A percentile compares a stretch with the other conserved stretches of the same genome.
Evolutionary conservation across 2,888 invertebrate genomes (phyloP).

Genomic region (Scrobipalpa atriplicella): DNA sequence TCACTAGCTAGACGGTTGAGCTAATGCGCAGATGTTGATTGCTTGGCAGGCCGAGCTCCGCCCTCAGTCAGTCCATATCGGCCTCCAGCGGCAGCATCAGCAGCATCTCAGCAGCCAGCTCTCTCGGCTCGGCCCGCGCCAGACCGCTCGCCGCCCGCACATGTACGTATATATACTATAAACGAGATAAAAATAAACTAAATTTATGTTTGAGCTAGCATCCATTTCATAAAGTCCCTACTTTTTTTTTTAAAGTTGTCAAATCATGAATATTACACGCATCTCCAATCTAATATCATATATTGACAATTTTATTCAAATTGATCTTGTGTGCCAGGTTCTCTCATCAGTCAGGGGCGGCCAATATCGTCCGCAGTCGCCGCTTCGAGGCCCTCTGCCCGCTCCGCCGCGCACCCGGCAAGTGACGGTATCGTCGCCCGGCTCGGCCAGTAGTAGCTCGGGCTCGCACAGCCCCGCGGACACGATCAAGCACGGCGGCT

Average conservation of each 20-base stretch:
- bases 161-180: conserved; percentile 73
- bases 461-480: conserved; percentile 92
- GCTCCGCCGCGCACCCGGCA: conserved; percentile 77
- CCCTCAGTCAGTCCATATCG: conserved; percentile 90
- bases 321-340: conserved; percentile 71
- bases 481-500: conserved; percentile 85
- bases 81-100: conserved; percentile 82
- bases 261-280: no score
- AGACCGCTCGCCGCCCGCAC: conserved; percentile 88
- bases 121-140: conserved; percentile 80
- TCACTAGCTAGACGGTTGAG: no score
- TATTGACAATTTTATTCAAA: no score
- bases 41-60: conserved; percentile 86
- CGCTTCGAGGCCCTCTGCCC: conserved; percentile 84
- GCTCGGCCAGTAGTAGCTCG: conserved; percentile 94
- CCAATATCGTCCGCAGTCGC: conserved; percentile 88
- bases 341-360: conserved; percentile 88
- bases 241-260: no score
- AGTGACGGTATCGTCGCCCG: conserved; percentile 86
- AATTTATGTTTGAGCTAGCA: no score
- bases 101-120: conserved; percentile 83
- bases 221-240: no score
- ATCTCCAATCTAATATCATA: no score
- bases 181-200: neutral
- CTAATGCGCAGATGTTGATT: conserved; percentile 30